Base-by-base conservation (phyloP, 1,140 invertebrate genomes). In the Drosophila triauraria region DNA sequence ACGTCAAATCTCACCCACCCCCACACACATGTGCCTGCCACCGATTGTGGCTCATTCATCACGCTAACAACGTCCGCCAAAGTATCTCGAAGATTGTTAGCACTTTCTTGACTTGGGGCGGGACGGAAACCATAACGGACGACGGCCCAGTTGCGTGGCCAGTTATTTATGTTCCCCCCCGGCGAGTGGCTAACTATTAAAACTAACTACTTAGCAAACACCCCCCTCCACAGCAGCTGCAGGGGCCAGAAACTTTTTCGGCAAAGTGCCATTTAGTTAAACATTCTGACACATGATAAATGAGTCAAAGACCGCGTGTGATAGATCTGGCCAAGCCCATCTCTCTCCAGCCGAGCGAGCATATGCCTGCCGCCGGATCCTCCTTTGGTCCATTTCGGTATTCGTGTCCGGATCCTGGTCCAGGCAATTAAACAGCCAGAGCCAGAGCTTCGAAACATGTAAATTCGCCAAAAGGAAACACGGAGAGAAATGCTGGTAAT, bases 161-260 rank as follows among this genome's bases (percentile, higher is more conserved):
- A 84, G 81, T 90, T 87, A 87, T 87, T 87, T 87, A 87, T 88
- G 83, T 83, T 75, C 62, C 70, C 62, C 70, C 20, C 77, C 70
- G 65, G 67, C 75, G 79, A 70, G 69, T 61, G 61, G 69, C 62
- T 82, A 76, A 85, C 84, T 88, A 90, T 90, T 90, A 87, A 88
- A 90, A 85, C 82, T 91, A 88, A 90, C 85, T 88, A 91, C 85
- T 91, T 90, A 82, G 85, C 86, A 88, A 91, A 88, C 85, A 87
- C 78, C 58, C 50, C 32, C 9, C 51, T 6, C 47, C 9, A 27
- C 35, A 15, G 44, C 30, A 15, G 1, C 3, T 13, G 8, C 13
- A 32, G 17, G 4, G 23, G 6, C 46, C 59, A 40, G 35, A 74
- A 88, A 84, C 51, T 88, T 87, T 88, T 88, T 83, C 68, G 77